phyloP scores from a whole-genome alignment of 1,140 invertebrate genomes.

The Pomacea maculata region DNA sequence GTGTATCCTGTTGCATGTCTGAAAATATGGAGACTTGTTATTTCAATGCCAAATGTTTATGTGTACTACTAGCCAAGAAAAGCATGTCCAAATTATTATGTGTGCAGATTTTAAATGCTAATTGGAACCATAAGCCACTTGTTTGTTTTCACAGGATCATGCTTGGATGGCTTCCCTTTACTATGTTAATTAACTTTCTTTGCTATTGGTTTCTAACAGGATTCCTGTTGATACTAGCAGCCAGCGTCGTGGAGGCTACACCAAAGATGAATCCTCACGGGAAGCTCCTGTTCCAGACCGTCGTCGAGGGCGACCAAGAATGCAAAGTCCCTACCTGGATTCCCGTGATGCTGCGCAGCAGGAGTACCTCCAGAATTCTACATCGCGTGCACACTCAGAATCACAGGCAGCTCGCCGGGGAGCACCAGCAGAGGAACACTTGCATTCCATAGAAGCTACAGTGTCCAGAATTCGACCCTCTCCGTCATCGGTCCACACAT shows the following conservation, averaged over 20 bases:
- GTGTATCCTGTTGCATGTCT: too few relatives aligned
- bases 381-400: neutral
- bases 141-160: too few relatives aligned
- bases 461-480: constrained; percentile 10
- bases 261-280: neutral
- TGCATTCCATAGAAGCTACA: constrained; percentile 15
- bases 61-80: too few relatives aligned
- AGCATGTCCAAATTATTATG: too few relatives aligned
- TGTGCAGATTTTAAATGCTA: too few relatives aligned
- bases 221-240: neutral
- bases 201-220: neutral
- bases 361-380: too few relatives aligned
- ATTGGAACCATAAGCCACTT: too few relatives aligned
- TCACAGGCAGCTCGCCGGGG: neutral
- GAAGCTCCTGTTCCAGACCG: neutral
- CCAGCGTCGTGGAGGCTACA: neutral
- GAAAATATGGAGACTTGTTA: too few relatives aligned
- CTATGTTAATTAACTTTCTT: neutral
- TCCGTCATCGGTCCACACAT: constrained; percentile 1
- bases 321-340: constrained; percentile 10
- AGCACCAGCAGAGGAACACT: neutral
- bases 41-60: too few relatives aligned
- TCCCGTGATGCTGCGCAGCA: neutral
- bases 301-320: constrained; percentile 17
- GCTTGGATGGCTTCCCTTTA: too few relatives aligned